These are phyloP conservation scores for Philopedon plagiatum DNA, from an alignment of 2,888 invertebrate genomes.

Conservation along the genomic window DNA sequence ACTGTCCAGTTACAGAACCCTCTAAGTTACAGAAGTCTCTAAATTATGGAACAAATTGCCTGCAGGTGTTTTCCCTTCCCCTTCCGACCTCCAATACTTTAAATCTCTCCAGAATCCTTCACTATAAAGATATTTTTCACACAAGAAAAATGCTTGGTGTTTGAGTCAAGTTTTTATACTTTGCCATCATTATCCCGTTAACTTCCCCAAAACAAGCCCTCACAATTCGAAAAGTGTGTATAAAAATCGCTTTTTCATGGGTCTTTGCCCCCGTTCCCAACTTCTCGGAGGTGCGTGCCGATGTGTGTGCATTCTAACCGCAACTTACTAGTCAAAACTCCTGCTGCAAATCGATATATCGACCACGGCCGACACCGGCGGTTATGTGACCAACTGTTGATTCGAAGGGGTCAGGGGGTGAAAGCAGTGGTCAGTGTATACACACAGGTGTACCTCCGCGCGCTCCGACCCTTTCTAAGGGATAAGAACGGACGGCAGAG, in stretches of 20 bases:
- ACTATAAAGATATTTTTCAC: too few species aligned
- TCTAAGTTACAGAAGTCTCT: too few species aligned
- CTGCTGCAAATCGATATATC: conserved; percentile 43
- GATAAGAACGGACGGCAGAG: conserved; percentile 1
- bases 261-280: conserved; percentile 9
- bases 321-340: conserved; percentile 32
- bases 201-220: too few species aligned
- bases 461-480: conserved; percentile 1
- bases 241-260: conserved; percentile 1
- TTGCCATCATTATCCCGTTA: too few species aligned
- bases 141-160: too few species aligned
- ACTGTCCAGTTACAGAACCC: too few species aligned
- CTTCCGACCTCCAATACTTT: too few species aligned
- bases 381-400: conserved; percentile 44
- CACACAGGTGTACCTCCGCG: conserved; percentile 37
- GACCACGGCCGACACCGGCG: conserved; percentile 24
- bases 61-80: too few species aligned
- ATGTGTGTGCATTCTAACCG: conserved; percentile 12
- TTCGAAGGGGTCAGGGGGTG: conserved; percentile 33
- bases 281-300: conserved; percentile 13
- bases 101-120: too few species aligned
- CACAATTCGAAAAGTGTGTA: not conserved
- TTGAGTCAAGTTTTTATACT: too few species aligned
- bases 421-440: conserved; percentile 27
- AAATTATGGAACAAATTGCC: too few species aligned